Conservation (phyloP, 2,113 vertebrate species). For the Recurvirostra avosetta region DNA sequence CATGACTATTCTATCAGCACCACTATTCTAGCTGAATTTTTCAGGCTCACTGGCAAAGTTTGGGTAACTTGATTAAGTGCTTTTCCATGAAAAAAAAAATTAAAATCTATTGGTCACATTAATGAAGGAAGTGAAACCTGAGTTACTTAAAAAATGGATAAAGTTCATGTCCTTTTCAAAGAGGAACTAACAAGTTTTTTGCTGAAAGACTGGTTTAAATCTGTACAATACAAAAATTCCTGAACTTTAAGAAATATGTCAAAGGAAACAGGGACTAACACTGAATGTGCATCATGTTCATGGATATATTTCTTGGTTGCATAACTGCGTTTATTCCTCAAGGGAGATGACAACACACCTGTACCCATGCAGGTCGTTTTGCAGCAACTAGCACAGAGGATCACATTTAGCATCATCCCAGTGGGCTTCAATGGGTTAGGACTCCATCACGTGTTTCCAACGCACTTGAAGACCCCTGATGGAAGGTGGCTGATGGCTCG, state of each 20-base stretch:
- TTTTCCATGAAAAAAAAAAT: not conserved
- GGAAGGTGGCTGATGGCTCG: not conserved
- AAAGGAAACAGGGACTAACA: not conserved
- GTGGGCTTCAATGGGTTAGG: not conserved
- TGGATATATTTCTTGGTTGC: not conserved
- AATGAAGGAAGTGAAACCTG: not conserved
- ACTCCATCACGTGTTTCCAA: rapidly evolving
- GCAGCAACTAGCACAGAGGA: not conserved
- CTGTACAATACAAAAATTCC: not conserved
- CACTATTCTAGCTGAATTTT: not conserved
- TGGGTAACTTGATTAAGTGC: not conserved
- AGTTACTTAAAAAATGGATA: not conserved
- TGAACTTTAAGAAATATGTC: not conserved
- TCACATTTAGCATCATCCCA: not conserved
- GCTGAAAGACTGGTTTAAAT: not conserved
- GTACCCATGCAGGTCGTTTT: not conserved
- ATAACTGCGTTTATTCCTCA: not conserved
- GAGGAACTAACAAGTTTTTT: not conserved
- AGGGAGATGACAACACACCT: not conserved
- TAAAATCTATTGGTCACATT: not conserved
- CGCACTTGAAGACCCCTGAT: not conserved
- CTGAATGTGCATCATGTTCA: not conserved
- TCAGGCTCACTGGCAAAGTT: not conserved
- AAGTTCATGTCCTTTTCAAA: not conserved
- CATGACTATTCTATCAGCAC: not conserved